Evolutionary conservation across 2,888 invertebrate genomes (phyloP).

Genomic region (Leuctra nigra): DNA sequence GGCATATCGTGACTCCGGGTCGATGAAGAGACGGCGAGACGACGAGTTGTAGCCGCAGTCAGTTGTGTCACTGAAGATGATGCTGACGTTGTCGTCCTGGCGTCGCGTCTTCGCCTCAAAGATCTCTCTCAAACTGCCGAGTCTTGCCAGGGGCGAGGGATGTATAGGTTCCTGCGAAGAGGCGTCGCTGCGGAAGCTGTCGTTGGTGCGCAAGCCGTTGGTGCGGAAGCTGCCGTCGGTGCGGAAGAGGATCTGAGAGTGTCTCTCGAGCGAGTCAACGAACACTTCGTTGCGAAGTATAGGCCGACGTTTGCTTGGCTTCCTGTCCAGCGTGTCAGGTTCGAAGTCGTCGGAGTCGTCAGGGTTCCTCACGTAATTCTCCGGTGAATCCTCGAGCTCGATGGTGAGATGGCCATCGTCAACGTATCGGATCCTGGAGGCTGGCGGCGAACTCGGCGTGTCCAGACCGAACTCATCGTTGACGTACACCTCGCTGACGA

Average conservation of each 20-base stretch:
- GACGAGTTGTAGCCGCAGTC: conserved; percentile 40
- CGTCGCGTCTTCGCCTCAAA: conserved; percentile 50
- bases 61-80: conserved; percentile 29
- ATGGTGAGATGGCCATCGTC: conserved; percentile 69
- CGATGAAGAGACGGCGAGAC: neutral
- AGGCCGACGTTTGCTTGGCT: conserved; percentile 50
- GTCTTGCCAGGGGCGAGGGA: conserved; percentile 36
- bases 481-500: conserved; percentile 73
- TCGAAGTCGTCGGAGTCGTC: conserved; percentile 79
- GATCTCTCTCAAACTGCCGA: conserved; percentile 67
- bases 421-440: conserved; percentile 47
- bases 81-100: neutral
- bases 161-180: neutral
- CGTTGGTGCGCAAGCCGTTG: too few species aligned
- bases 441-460: conserved; percentile 39
- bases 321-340: conserved; percentile 78
- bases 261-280: conserved; percentile 50
- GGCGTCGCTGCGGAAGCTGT: conserved; percentile 28
- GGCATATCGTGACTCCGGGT: conserved; percentile 65
- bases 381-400: conserved; percentile 69
- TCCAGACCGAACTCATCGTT: conserved; percentile 55
- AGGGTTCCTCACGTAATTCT: conserved; percentile 60
- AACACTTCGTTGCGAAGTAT: conserved; percentile 30
- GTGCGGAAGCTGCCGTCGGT: conserved; percentile 66
- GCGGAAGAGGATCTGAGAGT: conserved; percentile 53